Evolutionary conservation across 2,888 invertebrate genomes (phyloP), one percentile per base, ranked within the genome.

Genomic region (Eupithecia insigniata): DNA sequence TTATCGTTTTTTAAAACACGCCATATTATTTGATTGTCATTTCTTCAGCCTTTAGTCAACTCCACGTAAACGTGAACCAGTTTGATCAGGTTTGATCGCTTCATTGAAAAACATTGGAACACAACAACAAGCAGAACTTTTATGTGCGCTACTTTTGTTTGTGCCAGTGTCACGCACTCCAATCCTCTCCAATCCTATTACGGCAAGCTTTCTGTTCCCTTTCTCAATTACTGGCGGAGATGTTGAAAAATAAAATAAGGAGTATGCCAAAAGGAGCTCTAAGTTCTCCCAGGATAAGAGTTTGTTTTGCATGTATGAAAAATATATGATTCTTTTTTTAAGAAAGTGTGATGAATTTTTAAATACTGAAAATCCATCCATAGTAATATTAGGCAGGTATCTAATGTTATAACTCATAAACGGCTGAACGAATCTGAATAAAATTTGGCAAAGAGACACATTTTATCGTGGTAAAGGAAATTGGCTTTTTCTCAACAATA

Each of bases 81-180:
- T 64, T 34, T 64, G 64, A 60, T 60, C 30, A 26, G 26, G 55
- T 60, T 30, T 60, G 60, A 64, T 64, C 64, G n/a, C 61, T 62
- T 36, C n/a, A 64, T 39, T 64, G 64, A 32, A 62, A 22, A 64
- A 71, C n/a, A 66, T 46, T 71, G 58, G 66, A n/a, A n/a, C n/a
- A n/a, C n/a, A n/a, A n/a, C n/a, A n/a, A n/a, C 30, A 69, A 46
- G 72, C 72, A 72, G 67, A 72, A 71, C 70, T 76, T 64, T 61
- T 69, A 66, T 55, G 60, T 64, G 68, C 69, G 66, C 67, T 76
- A 72, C 72, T 74, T 72, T 76, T 78, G 79, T 78, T 79, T 78
- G 76, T 72, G 73, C 73, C 76, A 73, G 75, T 78, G 77, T 78
- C 78, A 79, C 76, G 75, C 61, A 69, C 65, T 61, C 71, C 74